A percentile compares a stretch with the other conserved stretches of the same genome.
Conservation (phyloP, 2,888 invertebrate genomes). For the Drosophila heteroneura region DNA sequence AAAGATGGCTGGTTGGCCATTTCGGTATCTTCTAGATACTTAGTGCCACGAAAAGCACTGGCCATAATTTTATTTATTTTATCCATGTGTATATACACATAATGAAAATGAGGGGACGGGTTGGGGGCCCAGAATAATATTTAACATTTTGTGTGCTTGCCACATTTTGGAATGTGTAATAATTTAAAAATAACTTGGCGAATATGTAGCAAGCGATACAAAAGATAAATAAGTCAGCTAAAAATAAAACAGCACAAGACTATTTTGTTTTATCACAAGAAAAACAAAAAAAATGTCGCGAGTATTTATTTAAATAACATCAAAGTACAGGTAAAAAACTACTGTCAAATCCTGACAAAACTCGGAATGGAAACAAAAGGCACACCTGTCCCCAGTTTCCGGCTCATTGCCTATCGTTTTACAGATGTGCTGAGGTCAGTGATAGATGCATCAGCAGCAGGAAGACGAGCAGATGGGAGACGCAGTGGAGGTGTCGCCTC, state of each 20-base stretch:
- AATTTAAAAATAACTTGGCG: slow-evolving; percentile 80
- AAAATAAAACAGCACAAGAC: slow-evolving; percentile 52
- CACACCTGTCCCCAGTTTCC: slow-evolving; percentile 41
- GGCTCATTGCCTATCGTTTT: slow-evolving; percentile 61
- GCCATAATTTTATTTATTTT: slow-evolving; percentile 79
- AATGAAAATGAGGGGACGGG: not conserved
- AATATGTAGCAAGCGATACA: slow-evolving; percentile 68
- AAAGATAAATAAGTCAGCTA: slow-evolving; percentile 72
- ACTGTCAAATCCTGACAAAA: not conserved
- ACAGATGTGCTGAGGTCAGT: slow-evolving; percentile 75
- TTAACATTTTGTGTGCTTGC: slow-evolving; percentile 70
- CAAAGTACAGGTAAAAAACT: slow-evolving; percentile 6
- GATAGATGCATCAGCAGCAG: slow-evolving; percentile 34
- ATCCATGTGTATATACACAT: slow-evolving; percentile 47
- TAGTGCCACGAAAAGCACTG: slow-evolving; percentile 50
- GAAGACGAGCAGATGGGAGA: not conserved
- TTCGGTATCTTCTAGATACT: slow-evolving; percentile 75
- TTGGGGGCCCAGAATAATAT: slow-evolving; percentile 60
- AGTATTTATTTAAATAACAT: not conserved
- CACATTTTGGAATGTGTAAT: slow-evolving; percentile 85
- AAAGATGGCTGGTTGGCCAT: slow-evolving; percentile 38
- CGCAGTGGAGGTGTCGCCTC: slow-evolving; percentile 9
- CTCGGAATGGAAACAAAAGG: not conserved
- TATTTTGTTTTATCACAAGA: slow-evolving; percentile 3
- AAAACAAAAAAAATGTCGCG: slow-evolving; percentile 5